Base-by-base conservation (phyloP, 2,888 invertebrate genomes). In the Eupsilia transversa region DNA sequence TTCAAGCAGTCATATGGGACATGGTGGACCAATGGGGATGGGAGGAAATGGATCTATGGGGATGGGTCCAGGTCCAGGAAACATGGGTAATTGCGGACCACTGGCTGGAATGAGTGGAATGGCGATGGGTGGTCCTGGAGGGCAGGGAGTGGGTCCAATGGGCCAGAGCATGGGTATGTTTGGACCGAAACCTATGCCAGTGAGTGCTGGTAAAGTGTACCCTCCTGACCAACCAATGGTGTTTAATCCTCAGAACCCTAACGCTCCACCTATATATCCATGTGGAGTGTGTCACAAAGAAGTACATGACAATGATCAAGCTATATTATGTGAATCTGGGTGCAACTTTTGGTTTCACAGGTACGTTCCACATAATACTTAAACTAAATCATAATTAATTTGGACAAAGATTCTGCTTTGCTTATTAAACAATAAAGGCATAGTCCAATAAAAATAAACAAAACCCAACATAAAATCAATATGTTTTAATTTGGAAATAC, bases 311-410 rank as follows among this genome's bases (percentile, higher is more conserved):
- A 99, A 99, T 96, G 99, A 99, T 95, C 99, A 99, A 97, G 99
- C 99, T 77, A 99, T 99, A 87, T 97, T 99, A 87, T 99, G 99
- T 96, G 99, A 99, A 96, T 99, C 99, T 90, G 99, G 99, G 74
- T 99, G 99, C 96, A 99, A 99, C 97, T 99, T 99, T 96, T 99
- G 99, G 98, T 99, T 99, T 96, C 99, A 99, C 96, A 98, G 98
- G 98, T 98, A 80, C 68, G 78, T 77, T 20, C 20, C 33, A 38
- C 7, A 57, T 66, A 23, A n/a, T 63, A 63, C 10, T 33, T 41
- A 20, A 52, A 41, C 30, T 17, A 38, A 41, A 73, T 33, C 9
- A 41, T 61, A 30, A n/a, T 54, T n/a, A 20, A 38, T 30, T 30
- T 30, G 30, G 30, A 57, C 17, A 60, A 52, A 35, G 20, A 33